phyloP scores from a whole-genome alignment of 1,140 invertebrate genomes.

The Eupristina koningsbergeri region DNA sequence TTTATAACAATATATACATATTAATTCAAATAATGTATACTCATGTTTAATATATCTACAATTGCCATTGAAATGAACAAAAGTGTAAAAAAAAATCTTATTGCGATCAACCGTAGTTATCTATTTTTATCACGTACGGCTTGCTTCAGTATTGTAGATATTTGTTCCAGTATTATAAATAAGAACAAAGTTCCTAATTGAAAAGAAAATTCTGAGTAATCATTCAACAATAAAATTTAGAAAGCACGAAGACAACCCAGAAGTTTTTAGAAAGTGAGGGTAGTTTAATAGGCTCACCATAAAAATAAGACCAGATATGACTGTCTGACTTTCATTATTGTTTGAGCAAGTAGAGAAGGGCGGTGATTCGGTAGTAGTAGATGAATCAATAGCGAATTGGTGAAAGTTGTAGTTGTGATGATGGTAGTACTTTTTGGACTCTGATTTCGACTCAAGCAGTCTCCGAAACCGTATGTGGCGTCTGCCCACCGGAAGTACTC shows the following conservation, averaged over 20 bases:
- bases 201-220: no score
- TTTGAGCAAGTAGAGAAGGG: slow-evolving; percentile 66
- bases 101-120: background rate
- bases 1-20: background rate
- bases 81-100: no score
- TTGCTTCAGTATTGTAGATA: no score
- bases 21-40: background rate
- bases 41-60: background rate
- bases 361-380: slow-evolving; percentile 58
- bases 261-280: slow-evolving; percentile 35
- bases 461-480: slow-evolving; percentile 70
- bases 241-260: slow-evolving; percentile 36
- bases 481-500: slow-evolving; percentile 70
- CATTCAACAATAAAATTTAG: background rate
- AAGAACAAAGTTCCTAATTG: background rate
- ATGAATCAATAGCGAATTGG: slow-evolving; percentile 57
- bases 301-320: slow-evolving; percentile 59
- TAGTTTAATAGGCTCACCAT: slow-evolving; percentile 66
- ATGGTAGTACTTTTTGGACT: slow-evolving; percentile 31
- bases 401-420: slow-evolving; percentile 56
- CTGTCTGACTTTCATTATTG: slow-evolving; percentile 60
- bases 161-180: background rate
- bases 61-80: no score
- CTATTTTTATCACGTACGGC: background rate
- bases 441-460: slow-evolving; percentile 68